phyloP scores from a whole-genome alignment of 2,113 vertebrate genomes.

The Murina feae region DNA sequence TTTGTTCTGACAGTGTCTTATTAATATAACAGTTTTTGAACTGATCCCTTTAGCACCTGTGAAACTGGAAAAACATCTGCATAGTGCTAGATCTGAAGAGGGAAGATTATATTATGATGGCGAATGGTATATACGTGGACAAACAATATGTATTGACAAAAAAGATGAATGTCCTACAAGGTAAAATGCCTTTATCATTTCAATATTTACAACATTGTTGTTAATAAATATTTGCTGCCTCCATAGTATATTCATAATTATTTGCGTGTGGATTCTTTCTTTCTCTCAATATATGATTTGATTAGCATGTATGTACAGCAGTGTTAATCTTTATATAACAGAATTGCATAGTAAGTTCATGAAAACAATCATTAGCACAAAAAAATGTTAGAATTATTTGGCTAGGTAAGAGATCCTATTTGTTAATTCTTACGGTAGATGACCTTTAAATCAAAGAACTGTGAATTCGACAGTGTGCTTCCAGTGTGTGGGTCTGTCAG shows the following conservation, averaged over 20 bases:
- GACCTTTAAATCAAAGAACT: not conserved
- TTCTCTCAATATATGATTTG: not conserved
- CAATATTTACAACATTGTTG: not conserved
- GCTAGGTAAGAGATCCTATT: not conserved
- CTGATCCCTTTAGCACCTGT: constrained; percentile 83
- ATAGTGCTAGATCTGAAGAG: constrained; percentile 92
- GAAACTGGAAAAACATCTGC: constrained; percentile 92
- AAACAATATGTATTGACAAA: constrained; percentile 94
- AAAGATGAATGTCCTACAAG: constrained; percentile 96
- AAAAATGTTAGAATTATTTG: not conserved
- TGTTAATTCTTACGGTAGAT: constrained; percentile 26
- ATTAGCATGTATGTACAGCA: not conserved
- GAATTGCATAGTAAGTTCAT: not conserved
- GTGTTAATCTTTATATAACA: not conserved
- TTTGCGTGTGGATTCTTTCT: not conserved
- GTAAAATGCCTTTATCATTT: constrained; percentile 74
- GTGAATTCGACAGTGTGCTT: not conserved
- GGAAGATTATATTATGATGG: constrained; percentile 94
- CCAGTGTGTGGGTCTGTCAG: not conserved
- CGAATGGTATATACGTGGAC: constrained; percentile 95
- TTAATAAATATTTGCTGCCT: not conserved
- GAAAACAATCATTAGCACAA: not conserved
- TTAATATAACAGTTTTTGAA: constrained; percentile 66
- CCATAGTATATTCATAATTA: not conserved
- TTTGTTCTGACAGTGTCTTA: constrained; percentile 60